These are phyloP conservation scores for Myathropa florea DNA, from an alignment of 2,888 invertebrate species.

Conservation along the genomic window DNA sequence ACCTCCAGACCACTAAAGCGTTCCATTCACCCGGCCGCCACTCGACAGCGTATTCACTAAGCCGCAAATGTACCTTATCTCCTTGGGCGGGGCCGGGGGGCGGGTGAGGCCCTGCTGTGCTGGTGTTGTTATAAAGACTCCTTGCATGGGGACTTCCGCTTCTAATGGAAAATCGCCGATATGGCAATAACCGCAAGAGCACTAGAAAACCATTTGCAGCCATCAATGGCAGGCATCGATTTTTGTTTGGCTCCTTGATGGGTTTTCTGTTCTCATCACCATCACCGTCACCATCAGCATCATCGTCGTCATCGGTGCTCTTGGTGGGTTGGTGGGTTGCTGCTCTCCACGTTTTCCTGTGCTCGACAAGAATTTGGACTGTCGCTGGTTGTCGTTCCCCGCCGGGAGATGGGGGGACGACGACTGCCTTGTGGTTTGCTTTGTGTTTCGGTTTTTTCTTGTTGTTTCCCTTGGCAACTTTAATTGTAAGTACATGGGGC, in stretches of 20 bases:
- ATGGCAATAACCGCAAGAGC: conserved; percentile 63
- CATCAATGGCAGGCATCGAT: conserved; percentile 60
- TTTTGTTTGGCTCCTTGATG: conserved; percentile 53
- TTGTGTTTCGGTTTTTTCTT: background rate
- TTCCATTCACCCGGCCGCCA: conserved; percentile 28
- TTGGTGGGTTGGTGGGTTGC: background rate
- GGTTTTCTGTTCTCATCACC: conserved; percentile 21
- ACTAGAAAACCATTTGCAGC: conserved; percentile 64
- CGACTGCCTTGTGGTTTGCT: conserved; percentile 4
- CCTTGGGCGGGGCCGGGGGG: background rate
- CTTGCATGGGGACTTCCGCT: conserved; percentile 15
- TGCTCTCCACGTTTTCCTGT: conserved; percentile 8
- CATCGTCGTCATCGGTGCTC: background rate
- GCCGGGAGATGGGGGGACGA: background rate
- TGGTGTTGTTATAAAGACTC: conserved; percentile 34
- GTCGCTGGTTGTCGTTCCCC: background rate
- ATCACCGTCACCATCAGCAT: conserved; percentile 6
- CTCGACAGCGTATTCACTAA: conserved; percentile 17
- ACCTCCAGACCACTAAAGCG: conserved; percentile 31
- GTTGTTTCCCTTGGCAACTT: conserved; percentile 39
- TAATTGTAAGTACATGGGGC: conserved; percentile 39
- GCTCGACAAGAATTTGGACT: background rate
- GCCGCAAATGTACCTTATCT: conserved; percentile 13
- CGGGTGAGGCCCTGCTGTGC: background rate
- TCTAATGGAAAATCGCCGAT: conserved; percentile 52